Evolutionary conservation across 2,113 vertebrate species (phyloP).

Genomic region (Crotalus tigris): DNA sequence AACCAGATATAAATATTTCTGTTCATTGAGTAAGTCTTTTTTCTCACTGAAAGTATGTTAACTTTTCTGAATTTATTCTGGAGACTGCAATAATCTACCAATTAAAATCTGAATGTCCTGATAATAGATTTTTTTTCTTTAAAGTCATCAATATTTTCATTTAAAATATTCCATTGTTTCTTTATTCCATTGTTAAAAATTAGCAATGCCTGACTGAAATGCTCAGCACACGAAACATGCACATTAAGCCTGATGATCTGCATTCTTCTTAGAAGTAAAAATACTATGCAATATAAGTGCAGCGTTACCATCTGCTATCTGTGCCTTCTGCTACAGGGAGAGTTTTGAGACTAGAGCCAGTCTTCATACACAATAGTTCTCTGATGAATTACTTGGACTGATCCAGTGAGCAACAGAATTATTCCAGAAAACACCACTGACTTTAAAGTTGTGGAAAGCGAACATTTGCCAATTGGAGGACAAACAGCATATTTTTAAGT

Average conservation of each 20-base stretch:
- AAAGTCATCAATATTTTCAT: not conserved
- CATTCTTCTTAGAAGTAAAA: not conserved
- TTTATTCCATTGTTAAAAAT: not conserved
- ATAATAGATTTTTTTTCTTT: not conserved
- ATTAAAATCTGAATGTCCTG: not conserved
- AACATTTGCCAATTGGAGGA: not conserved
- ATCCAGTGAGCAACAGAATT: not conserved
- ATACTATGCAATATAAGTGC: not conserved
- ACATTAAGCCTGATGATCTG: not conserved
- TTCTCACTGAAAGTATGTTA: not conserved
- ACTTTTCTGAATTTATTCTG: not conserved
- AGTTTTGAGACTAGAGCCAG: not conserved
- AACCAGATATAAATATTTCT: not conserved
- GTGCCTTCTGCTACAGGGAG: not conserved
- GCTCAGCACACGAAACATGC: not conserved
- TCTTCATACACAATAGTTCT: not conserved
- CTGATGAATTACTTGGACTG: not conserved
- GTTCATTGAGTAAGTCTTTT: not conserved
- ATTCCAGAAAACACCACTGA: not conserved
- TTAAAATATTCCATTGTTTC: not conserved
- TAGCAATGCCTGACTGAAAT: not conserved
- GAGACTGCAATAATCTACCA: not conserved
- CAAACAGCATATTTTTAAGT: not conserved
- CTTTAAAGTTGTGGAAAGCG: not conserved
- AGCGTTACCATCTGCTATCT: not conserved